Percentiles rank a stretch among this genome's conserved stretches.
These are phyloP conservation scores for Hylomyscus alleni DNA, from an alignment of 2,797 vertebrate genomes.

Conservation along the genomic window DNA sequence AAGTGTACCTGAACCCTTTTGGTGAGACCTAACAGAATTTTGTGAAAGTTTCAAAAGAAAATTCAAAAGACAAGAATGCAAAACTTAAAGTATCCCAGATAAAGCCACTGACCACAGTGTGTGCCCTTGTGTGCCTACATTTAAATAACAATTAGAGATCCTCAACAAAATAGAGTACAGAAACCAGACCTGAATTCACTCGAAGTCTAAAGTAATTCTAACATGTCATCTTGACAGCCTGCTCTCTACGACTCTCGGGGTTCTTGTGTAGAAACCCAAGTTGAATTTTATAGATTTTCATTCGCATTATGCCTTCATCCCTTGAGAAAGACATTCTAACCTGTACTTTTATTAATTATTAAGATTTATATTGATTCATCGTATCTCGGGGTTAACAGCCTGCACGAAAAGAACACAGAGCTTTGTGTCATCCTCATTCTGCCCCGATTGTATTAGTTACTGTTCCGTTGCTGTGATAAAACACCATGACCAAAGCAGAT, in stretches of 20 bases:
- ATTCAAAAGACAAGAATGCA: neutral
- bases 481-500: neutral
- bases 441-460: neutral
- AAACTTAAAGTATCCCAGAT: neutral
- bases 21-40: neutral
- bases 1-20: slow-evolving; percentile 82
- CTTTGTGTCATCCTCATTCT: neutral
- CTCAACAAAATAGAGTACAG: neutral
- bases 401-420: neutral
- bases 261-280: slow-evolving; percentile 23
- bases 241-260: neutral
- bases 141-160: slow-evolving; percentile 18
- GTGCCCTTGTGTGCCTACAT: neutral
- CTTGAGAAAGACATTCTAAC: neutral
- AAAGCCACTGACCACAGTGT: neutral
- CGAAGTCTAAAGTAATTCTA: neutral
- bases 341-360: slow-evolving; percentile 26
- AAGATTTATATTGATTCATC: slow-evolving; percentile 4
- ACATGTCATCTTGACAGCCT: neutral
- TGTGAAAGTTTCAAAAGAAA: neutral
- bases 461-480: neutral
- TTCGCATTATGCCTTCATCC: neutral
- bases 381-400: neutral
- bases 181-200: neutral
- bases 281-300: neutral